A percentile compares a stretch with the other conserved stretches of the same genome.
phyloP scores from a whole-genome alignment of 2,797 vertebrate genomes.

The Microchirus variegatus region DNA sequence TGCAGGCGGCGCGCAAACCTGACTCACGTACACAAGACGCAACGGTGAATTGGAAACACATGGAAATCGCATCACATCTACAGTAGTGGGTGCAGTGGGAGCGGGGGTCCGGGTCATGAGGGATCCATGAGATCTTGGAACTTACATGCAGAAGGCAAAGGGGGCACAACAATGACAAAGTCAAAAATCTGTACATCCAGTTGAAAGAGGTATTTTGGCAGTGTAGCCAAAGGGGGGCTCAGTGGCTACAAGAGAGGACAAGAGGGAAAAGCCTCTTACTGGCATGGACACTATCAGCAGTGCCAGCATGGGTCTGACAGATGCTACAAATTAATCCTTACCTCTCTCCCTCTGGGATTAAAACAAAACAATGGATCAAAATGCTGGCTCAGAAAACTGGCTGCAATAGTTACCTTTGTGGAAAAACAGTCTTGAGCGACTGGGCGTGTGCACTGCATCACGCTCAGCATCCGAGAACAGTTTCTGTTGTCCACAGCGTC shows the following conservation, averaged over 20 bases:
- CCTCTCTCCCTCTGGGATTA: conserved; percentile 63
- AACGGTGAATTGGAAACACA: conserved; percentile 48
- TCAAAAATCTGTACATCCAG: conserved; percentile 63
- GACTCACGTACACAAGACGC: conserved; percentile 57
- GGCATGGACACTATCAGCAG: conserved; percentile 66
- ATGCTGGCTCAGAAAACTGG: conserved; percentile 54
- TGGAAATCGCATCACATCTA: too few relatives aligned
- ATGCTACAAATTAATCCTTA: conserved; percentile 77
- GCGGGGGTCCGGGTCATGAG: conserved; percentile 60
- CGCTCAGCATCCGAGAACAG: conserved; percentile 31
- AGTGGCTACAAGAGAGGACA: conserved; percentile 60
- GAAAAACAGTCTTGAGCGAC: conserved; percentile 41
- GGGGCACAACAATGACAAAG: conserved; percentile 57
- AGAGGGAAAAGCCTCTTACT: conserved; percentile 56
- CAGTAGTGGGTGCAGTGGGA: background rate
- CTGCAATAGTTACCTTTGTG: conserved; percentile 59
- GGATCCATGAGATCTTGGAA: conserved; percentile 40
- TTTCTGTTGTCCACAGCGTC: conserved; percentile 38
- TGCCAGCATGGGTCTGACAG: conserved; percentile 69
- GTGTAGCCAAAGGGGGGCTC: conserved; percentile 54
- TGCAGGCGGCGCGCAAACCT: conserved; percentile 22
- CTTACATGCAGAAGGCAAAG: conserved; percentile 49
- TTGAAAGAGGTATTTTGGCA: conserved; percentile 69
- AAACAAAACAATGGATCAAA: conserved; percentile 70
- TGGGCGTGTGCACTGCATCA: conserved; percentile 30